Conservation (phyloP, 2,797 vertebrate genomes). For the Pangasius sanitwongsei region DNA sequence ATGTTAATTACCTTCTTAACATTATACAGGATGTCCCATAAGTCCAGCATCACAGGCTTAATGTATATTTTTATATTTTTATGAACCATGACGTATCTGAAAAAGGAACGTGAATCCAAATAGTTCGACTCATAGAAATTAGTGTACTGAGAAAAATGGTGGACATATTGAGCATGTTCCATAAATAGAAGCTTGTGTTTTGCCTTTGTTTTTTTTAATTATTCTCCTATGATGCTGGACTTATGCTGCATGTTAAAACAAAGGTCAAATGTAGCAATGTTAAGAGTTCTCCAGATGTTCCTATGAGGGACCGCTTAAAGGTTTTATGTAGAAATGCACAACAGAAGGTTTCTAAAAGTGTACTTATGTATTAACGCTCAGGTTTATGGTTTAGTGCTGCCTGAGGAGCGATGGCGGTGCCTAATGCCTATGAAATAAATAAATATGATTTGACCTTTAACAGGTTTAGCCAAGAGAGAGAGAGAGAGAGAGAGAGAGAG, state of each 20-base stretch:
- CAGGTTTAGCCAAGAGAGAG: not conserved
- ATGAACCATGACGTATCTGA: not conserved
- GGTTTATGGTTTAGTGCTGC: not conserved
- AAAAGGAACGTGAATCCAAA: not conserved
- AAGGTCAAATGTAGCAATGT: not conserved
- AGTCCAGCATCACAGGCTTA: not conserved
- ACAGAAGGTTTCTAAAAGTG: not conserved
- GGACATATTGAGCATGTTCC: not conserved
- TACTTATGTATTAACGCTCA: not conserved
- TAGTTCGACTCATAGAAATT: not conserved
- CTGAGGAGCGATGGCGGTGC: not conserved
- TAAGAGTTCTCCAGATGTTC: not conserved
- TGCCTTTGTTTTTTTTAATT: not conserved
- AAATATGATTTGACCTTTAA: slow-evolving; percentile 11
- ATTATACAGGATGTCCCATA: not conserved
- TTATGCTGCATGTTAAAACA: not conserved
- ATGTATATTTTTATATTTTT: not conserved
- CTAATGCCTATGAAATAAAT: slow-evolving; percentile 4
- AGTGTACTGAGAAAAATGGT: not conserved
- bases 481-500: not conserved
- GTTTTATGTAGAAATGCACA: not conserved
- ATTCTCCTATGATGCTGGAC: not conserved
- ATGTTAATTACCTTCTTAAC: not conserved
- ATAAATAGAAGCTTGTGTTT: not conserved
- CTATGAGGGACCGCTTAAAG: not conserved